A percentile compares a stretch with the other conserved stretches of the same genome.
Evolutionary conservation across 2,113 vertebrate species (phyloP).

Genomic region (Ammodramus savannarum): DNA sequence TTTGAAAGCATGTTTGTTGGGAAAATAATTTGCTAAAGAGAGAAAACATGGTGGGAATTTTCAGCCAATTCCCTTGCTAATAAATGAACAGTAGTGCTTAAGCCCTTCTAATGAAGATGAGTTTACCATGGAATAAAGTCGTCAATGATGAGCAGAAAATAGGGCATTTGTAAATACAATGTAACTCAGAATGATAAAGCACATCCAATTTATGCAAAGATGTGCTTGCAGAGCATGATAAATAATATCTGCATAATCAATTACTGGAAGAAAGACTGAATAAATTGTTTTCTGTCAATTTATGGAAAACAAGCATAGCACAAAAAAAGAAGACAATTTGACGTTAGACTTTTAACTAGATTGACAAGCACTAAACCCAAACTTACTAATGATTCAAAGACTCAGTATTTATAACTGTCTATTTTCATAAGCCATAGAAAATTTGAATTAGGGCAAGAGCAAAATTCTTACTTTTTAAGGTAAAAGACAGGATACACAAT

Average conservation of each 20-base stretch:
- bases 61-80: slow-evolving; percentile 55
- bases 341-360: slow-evolving; percentile 51
- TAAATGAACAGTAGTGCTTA: slow-evolving; percentile 52
- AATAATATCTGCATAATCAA: slow-evolving; percentile 72
- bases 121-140: slow-evolving; percentile 67
- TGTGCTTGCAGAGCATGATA: slow-evolving; percentile 62
- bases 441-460: background rate
- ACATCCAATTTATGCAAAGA: slow-evolving; percentile 68
- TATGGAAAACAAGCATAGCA: slow-evolving; percentile 54
- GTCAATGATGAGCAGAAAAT: slow-evolving; percentile 64
- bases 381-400: slow-evolving; percentile 56
- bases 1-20: slow-evolving; percentile 30
- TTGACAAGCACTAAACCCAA: slow-evolving; percentile 42
- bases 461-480: background rate
- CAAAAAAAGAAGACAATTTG: slow-evolving; percentile 43
- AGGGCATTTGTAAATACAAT: slow-evolving; percentile 67
- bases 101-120: slow-evolving; percentile 65
- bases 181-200: slow-evolving; percentile 63
- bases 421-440: slow-evolving; percentile 9
- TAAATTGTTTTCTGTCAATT: slow-evolving; percentile 66
- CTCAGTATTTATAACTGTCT: background rate
- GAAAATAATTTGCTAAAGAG: slow-evolving; percentile 47
- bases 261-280: slow-evolving; percentile 65
- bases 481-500: background rate
- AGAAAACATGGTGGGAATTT: slow-evolving; percentile 22